These are phyloP conservation scores for Rafetus swinhoei DNA, from an alignment of 2,113 vertebrate genomes.

Conservation along the genomic window DNA sequence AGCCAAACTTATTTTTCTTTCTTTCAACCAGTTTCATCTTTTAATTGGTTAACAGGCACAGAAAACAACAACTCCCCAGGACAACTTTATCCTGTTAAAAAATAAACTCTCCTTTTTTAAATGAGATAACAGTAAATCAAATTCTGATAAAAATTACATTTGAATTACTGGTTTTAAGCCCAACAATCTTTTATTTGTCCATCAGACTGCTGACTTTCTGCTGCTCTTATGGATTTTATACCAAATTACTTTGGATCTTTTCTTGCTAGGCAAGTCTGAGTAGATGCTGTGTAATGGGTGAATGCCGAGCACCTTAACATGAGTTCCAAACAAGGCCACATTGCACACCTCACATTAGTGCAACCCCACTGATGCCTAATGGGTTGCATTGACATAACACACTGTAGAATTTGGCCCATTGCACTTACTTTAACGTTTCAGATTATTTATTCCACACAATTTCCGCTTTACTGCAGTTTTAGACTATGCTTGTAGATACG, in stretches of 20 bases:
- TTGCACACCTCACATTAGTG: background rate
- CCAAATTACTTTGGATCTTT: background rate
- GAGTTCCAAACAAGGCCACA: background rate
- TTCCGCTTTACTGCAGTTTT: background rate
- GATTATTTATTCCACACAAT: fast-evolving
- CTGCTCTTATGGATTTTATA: background rate
- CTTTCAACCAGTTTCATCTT: background rate
- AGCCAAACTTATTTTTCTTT: background rate
- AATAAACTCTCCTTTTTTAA: background rate
- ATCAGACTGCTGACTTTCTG: background rate
- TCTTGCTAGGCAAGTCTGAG: background rate
- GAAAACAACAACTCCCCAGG: background rate
- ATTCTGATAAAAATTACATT: background rate
- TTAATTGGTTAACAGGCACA: background rate
- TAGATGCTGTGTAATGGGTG: fast-evolving
- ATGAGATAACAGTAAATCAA: slow-evolving; percentile 13
- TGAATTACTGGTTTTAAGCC: slow-evolving; percentile 16
- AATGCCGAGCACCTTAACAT: background rate
- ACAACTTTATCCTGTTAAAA: background rate
- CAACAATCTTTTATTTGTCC: slow-evolving; percentile 14
- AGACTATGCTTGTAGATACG: background rate
- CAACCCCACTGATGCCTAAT: background rate
- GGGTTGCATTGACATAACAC: background rate
- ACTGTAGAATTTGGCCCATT: background rate
- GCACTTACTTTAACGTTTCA: background rate